Conservation (phyloP, 2,888 invertebrate species). For the Epinotia ramella region DNA sequence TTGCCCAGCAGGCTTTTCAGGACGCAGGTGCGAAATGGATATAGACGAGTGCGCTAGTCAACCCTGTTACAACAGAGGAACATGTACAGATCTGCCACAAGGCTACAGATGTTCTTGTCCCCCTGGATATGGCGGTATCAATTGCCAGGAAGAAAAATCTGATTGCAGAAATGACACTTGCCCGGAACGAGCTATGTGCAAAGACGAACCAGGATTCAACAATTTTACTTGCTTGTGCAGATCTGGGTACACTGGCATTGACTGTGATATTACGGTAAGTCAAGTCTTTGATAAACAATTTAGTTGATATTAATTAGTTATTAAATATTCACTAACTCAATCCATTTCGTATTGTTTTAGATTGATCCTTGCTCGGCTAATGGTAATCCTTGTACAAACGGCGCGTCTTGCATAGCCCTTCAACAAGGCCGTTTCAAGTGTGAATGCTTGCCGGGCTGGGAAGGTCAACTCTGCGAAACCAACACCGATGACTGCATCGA, state of each 20-base stretch:
- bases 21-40: constrained; percentile 96
- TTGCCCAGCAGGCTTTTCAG: constrained; percentile 97
- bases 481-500: constrained; percentile 97
- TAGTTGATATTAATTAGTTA: not conserved
- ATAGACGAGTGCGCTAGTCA: constrained; percentile 97
- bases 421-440: constrained; percentile 97
- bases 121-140: constrained; percentile 95
- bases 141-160: constrained; percentile 96
- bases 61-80: constrained; percentile 97
- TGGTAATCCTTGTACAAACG: constrained; percentile 96
- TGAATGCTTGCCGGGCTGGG: constrained; percentile 98
- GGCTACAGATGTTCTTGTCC: constrained; percentile 96
- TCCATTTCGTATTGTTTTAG: constrained; percentile 69
- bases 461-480: constrained; percentile 97
- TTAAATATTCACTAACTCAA: constrained; percentile 9
- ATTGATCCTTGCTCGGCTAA: constrained; percentile 96
- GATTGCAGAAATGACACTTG: constrained; percentile 96
- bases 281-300: constrained; percentile 6
- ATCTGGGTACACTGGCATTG: constrained; percentile 96
- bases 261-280: constrained; percentile 94
- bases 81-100: constrained; percentile 96
- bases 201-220: constrained; percentile 95
- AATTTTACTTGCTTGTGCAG: constrained; percentile 97
- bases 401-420: constrained; percentile 94
- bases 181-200: constrained; percentile 98